Conservation (phyloP, 1,140 invertebrate species). For the Apis dorsata region DNA sequence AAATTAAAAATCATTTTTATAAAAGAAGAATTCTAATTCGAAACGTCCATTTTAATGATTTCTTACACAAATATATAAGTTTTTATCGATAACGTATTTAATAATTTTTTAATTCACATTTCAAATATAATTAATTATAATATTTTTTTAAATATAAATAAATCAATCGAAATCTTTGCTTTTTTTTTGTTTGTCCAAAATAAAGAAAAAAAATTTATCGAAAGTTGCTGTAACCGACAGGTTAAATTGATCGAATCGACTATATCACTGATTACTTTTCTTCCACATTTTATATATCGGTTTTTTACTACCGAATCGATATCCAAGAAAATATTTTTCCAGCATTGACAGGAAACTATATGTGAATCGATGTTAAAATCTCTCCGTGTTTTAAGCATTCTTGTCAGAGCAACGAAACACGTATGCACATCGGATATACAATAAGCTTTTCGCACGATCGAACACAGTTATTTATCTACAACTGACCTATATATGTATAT, state of each 20-base stretch:
- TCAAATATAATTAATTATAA: no score
- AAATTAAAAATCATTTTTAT: no score
- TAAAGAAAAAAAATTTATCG: not conserved
- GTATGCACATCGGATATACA: not conserved
- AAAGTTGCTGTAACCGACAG: not conserved
- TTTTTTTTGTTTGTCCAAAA: not conserved
- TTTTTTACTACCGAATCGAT: not conserved
- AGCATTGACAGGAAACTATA: not conserved
- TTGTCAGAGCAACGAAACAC: not conserved
- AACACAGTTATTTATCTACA: constrained; percentile 20
- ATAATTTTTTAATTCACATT: no score
- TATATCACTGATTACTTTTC: not conserved
- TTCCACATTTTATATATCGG: not conserved
- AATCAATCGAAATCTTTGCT: not conserved
- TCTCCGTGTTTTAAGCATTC: not conserved
- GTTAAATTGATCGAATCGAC: not conserved
- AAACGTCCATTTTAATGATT: no score
- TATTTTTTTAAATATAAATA: no score
- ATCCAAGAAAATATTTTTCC: constrained; percentile 16
- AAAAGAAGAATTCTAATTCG: no score
- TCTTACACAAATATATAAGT: no score
- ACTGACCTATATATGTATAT: constrained; percentile 7
- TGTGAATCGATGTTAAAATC: constrained; percentile 9
- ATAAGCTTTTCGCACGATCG: constrained; percentile 2
- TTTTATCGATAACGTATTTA: no score